Evolutionary conservation across 2,797 vertebrate species (phyloP).

Genomic region (Furcifer pardalis): DNA sequence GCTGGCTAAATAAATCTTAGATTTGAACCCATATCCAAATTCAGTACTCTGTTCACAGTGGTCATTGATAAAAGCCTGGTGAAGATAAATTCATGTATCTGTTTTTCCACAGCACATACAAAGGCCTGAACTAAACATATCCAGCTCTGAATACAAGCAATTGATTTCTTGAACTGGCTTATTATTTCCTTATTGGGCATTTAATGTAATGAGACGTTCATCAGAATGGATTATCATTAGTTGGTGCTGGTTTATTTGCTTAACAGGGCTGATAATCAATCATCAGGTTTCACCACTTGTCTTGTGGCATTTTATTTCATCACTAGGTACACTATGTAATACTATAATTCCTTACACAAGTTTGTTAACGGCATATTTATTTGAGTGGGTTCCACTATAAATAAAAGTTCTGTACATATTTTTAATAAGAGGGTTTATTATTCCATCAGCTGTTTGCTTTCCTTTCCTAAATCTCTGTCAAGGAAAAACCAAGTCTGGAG

Average conservation of each 20-base stretch:
- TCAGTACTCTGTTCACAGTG: neutral
- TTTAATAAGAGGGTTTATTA: slow-evolving; percentile 76
- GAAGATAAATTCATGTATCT: neutral
- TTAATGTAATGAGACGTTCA: slow-evolving; percentile 61
- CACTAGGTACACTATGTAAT: slow-evolving; percentile 73
- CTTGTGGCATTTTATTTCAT: slow-evolving; percentile 76
- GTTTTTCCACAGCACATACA: neutral
- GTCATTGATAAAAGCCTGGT: neutral
- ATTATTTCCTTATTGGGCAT: slow-evolving; percentile 36
- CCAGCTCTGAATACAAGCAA: slow-evolving; percentile 12
- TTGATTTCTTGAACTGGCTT: slow-evolving; percentile 42
- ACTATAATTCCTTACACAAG: slow-evolving; percentile 76
- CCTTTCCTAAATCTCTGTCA: slow-evolving; percentile 70
- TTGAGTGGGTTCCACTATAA: slow-evolving; percentile 77
- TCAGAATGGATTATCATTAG: slow-evolving; percentile 66
- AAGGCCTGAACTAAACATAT: neutral
- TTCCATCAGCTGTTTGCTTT: slow-evolving; percentile 78
- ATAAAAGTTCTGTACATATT: slow-evolving; percentile 76
- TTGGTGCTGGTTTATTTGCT: slow-evolving; percentile 72
- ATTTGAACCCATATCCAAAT: neutral
- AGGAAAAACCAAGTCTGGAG: slow-evolving; percentile 68
- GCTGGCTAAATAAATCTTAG: neutral
- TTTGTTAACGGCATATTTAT: slow-evolving; percentile 79
- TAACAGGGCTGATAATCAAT: slow-evolving; percentile 74
- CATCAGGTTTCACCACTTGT: slow-evolving; percentile 77